Evolutionary conservation across 2,797 vertebrate genomes (phyloP).

Genomic region (Semotilus atromaculatus): DNA sequence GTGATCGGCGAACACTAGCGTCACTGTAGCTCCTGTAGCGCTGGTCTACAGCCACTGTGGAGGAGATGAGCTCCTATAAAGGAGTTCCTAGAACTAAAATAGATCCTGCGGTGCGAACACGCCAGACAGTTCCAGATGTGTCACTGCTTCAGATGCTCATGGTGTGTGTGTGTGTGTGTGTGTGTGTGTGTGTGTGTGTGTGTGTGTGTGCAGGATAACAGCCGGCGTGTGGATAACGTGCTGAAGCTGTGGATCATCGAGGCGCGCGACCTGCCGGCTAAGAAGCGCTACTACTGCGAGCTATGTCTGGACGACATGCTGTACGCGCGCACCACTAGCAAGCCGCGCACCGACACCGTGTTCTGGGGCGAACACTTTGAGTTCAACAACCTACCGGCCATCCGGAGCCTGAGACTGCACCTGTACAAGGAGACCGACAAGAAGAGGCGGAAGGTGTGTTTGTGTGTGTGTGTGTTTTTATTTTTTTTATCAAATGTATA

Average conservation of each 20-base stretch:
- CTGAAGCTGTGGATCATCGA: conserved; percentile 98
- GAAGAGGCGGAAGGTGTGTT: conserved; percentile 88
- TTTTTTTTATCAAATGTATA: no score
- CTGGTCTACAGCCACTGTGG: no score
- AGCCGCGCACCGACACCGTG: conserved; percentile 92
- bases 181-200: neutral
- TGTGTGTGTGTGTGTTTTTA: no score
- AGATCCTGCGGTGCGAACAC: no score
- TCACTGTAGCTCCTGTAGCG: no score
- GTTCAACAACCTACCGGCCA: conserved; percentile 95
- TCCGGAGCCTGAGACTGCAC: conserved; percentile 92
- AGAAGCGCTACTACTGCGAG: conserved; percentile 98
- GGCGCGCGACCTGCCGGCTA: conserved; percentile 92
- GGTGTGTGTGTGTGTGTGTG: no score
- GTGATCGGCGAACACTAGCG: no score
- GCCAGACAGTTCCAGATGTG: no score
- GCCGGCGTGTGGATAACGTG: conserved; percentile 93
- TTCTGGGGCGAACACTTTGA: conserved; percentile 99
- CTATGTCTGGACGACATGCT: conserved; percentile 97
- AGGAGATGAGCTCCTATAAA: no score
- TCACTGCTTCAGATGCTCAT: no score
- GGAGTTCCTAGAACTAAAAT: no score
- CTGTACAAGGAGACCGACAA: conserved; percentile 98
- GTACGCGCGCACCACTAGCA: conserved; percentile 97
- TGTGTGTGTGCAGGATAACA: conserved; percentile 87